Evolutionary conservation across 1,140 invertebrate species (phyloP), one percentile per base, ranked within the genome.

Genomic region (Hylaeus volcanicus): DNA sequence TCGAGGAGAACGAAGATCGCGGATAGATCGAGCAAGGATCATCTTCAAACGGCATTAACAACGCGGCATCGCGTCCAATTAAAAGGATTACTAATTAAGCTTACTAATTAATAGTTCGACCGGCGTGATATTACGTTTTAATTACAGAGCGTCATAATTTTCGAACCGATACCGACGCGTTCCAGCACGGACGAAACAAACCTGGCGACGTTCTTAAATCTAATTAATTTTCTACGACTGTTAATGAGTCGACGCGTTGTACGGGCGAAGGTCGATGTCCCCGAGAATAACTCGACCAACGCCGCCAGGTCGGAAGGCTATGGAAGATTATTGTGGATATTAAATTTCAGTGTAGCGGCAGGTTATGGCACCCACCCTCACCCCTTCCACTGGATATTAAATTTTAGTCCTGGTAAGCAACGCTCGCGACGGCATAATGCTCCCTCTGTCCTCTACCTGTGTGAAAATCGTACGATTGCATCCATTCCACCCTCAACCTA

Each of bases 381-480:
- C 51, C 83, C 82, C 81, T 66, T 53, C 45, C 70, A 74, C 78
- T 80, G 84, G 89, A 89, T 90, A 91, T 91, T 90, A 90, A 90
- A 91, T 91, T 90, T 88, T 86, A 88, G 90, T 82, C 81, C 70
- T 77, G 75, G 77, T 85, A 86, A 89, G 89, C 88, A 86, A 89
- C 86, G 88, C 84, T 8, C 80, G 79, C 84, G 69, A 84, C 72
- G 80, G 41, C 85, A 88, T 88, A 88, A 87, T 86, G 84, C 81
- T 15, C 65, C 77, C 41, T 14, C 8, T 58, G 63, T 15, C 51
- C 63, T 43, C 48, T n/a, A 74, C 69, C 63, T 73, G 71, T 56
- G 74, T 60, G 75, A 79, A 82, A 82, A 72, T 82, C 79, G 58
- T 41, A 15, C 11, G 41, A 56, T 41, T 58, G 39, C 11, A 43